Evolutionary conservation across 2,888 invertebrate species (phyloP).

Genomic region (Keiferia lycopersicella): DNA sequence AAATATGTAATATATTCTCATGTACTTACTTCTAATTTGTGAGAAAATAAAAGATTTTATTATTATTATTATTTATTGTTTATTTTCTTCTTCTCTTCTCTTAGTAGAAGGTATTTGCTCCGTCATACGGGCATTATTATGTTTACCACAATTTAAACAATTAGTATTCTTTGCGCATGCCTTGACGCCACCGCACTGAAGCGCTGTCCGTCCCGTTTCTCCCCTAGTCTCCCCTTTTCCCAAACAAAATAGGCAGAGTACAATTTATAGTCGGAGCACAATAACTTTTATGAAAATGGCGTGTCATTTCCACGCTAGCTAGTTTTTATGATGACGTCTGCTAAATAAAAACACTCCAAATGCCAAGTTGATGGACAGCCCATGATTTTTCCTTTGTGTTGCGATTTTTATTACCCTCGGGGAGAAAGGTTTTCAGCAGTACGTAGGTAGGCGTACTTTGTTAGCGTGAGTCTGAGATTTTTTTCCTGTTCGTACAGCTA

Average conservation of each 20-base stretch:
- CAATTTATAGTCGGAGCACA: slow-evolving; percentile 24
- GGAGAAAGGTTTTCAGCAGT: neutral
- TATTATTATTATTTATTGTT: too few species aligned
- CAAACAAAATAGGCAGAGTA: slow-evolving; percentile 20
- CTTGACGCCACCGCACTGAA: slow-evolving; percentile 31
- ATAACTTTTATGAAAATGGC: slow-evolving; percentile 26
- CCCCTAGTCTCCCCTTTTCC: slow-evolving; percentile 25
- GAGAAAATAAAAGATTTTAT: too few species aligned
- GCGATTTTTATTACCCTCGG: slow-evolving; percentile 12
- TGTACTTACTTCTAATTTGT: too few species aligned
- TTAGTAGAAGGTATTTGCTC: too few species aligned
- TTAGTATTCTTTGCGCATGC: slow-evolving; percentile 9
- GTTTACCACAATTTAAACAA: too few species aligned
- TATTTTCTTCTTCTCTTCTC: too few species aligned
- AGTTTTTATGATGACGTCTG: slow-evolving; percentile 9
- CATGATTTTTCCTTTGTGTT: slow-evolving; percentile 5
- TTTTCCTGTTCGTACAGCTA: neutral
- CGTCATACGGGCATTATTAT: too few species aligned
- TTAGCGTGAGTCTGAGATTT: neutral
- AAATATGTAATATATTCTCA: too few species aligned
- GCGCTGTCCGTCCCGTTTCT: slow-evolving; percentile 34
- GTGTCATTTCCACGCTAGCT: slow-evolving; percentile 16
- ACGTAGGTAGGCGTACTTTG: neutral
- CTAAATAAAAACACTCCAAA: slow-evolving; percentile 5
- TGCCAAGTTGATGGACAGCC: slow-evolving; percentile 9